Base-by-base conservation (phyloP, 2,113 vertebrate genomes). In the Benitochromis conjunctus region DNA sequence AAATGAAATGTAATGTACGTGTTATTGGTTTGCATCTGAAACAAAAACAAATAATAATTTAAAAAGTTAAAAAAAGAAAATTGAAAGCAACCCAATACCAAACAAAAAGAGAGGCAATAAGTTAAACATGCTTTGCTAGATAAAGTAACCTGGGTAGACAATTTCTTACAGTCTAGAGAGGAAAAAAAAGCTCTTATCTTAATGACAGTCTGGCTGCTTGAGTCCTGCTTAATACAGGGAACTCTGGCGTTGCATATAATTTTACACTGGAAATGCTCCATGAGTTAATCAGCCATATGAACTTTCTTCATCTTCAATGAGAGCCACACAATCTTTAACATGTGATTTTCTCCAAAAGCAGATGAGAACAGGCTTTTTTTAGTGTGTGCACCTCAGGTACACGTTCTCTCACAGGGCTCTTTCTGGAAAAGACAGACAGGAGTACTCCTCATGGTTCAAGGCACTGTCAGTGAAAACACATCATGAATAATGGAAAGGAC, bases 401-500 rank as follows among this genome's bases (percentile, higher is more conserved):
- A 51, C 46, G 26, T 71, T 85, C 34, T 86, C 85, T 81, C 48
- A 87, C 56, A 43, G 34, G 77, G 77, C 80, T 90, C 78, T 85
- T 89, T 91, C 79, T 88, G 81, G 57, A 87, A 90, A 91, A 90
- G 91, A 90, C 88, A 89, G 90, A 85, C 86, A 91, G 88, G 71
- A 89, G 79, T 55, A 78, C 66, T 85, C 77, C 88, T 87, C 83
- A 60, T 90, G 86, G 90, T 92, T 92, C 85, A 89, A 87, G 90
- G 84, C 88, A 54, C 85, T 41, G 85, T 90, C 92, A 88, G 90
- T 85, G 88, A 92, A 93, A 94, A 92, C 84, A 92, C 90, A 71
- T 88, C 90, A 95, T 94, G 88, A 95, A 95, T 93, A 94, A 94
- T 94, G 92, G 77, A 94, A 76, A 55, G 82, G 84, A 90, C 36